Evolutionary conservation across 2,797 vertebrate species (phyloP), one percentile per base, ranked within the genome.

Genomic region (Rachycentron canadum): DNA sequence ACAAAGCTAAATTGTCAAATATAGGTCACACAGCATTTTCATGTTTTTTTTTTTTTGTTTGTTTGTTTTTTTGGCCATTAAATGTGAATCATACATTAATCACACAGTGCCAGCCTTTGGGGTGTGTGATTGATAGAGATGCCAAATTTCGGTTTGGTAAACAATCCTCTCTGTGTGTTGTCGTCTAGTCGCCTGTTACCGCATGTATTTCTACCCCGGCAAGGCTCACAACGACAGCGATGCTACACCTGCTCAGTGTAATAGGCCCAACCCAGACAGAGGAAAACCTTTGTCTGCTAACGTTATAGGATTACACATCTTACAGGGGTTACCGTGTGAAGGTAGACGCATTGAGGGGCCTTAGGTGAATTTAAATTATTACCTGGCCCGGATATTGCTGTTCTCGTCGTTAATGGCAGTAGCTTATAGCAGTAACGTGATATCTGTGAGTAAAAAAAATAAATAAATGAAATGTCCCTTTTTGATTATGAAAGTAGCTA

Each of bases 261-360:
- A 78, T 10, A 85, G 87, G 88, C 86, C 91, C 75, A 30, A 21
- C 63, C 76, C 79, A 84, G 84, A 73, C 83, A 52, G 68, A 79
- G 60, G 59, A 63, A 79, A 88, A 87, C 78, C 89, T 87, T 91
- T 91, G 89, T 91, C 85, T 90, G 86, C 71, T 64, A 66, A 71
- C 77, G 81, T 85, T 81, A 85, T 72, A 76, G 83, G 86, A 90
- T 90, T 91, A 87, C 47, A 84, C 80, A 71, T 83, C 21, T 85
- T 73, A 68, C 52, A 73, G 52, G 81, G 68, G 79, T 84, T 69
- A 79, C 73, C n/a, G 67, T 59, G 76, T 75, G 26, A 64, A 74
- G 69, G 74, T 69, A 56, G 59, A 65, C 32, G 23, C 47, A 28
- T 55, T 71, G 66, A 65, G 52, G 76, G 65, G 50, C 81, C 73